These are phyloP conservation scores for Tamias sibiricus DNA, from an alignment of 2,113 vertebrate genomes.

Conservation along the genomic window DNA sequence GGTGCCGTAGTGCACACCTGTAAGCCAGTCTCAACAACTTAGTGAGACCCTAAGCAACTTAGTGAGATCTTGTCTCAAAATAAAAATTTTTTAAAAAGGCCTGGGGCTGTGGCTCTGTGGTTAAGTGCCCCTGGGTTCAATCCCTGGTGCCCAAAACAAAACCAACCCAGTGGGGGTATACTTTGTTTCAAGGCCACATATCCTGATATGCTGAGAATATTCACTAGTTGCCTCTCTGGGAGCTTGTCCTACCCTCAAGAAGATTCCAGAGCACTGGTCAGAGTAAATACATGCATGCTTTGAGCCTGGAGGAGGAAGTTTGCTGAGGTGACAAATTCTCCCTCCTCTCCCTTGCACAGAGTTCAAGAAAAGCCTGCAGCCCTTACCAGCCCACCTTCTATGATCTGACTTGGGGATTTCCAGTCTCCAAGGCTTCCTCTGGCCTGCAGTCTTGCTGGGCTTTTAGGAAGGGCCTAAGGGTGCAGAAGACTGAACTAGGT, in stretches of 20 bases:
- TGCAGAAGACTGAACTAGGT: background rate
- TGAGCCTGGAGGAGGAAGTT: background rate
- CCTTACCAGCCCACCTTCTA: background rate
- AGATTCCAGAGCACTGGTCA: background rate
- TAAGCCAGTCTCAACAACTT: too few species aligned
- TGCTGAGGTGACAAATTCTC: background rate
- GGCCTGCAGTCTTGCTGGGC: background rate
- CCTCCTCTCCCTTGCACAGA: background rate
- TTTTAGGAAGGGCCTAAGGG: background rate
- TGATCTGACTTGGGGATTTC: background rate
- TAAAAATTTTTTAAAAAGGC: too few species aligned
- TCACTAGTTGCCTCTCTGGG: background rate
- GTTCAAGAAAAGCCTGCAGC: background rate
- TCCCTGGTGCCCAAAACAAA: too few species aligned
- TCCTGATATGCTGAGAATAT: background rate
- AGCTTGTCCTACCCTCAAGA: background rate
- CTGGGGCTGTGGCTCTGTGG: too few species aligned
- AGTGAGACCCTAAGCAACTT: too few species aligned
- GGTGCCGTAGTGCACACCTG: too few species aligned
- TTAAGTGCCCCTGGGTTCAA: too few species aligned
- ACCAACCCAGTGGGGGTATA: too few species aligned
- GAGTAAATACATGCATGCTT: background rate
- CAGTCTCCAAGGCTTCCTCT: background rate
- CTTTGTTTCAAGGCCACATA: background rate
- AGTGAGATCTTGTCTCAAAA: too few species aligned